phyloP scores from a whole-genome alignment of 2,888 invertebrate species.

The Andrena trimmerana region DNA sequence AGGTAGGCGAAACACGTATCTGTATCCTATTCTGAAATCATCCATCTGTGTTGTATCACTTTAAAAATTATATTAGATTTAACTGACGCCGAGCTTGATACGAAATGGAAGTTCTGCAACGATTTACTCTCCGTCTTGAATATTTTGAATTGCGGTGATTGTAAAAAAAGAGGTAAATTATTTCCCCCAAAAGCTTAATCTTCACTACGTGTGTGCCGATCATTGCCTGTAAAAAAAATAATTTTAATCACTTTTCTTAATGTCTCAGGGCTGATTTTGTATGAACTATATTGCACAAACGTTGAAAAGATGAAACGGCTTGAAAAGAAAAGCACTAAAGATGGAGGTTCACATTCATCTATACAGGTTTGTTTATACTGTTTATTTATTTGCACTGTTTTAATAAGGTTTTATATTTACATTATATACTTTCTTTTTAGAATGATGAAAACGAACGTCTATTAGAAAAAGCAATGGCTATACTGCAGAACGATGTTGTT shows the following conservation, averaged over 20 bases:
- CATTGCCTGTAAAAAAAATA: slow-evolving; percentile 2
- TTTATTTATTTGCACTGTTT: slow-evolving; percentile 21
- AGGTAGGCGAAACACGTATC: slow-evolving; percentile 85
- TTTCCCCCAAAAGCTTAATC: neutral
- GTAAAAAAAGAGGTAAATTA: slow-evolving; percentile 79
- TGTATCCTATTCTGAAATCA: slow-evolving; percentile 11
- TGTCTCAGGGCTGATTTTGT: slow-evolving; percentile 80
- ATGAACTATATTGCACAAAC: slow-evolving; percentile 79
- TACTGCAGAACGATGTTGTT: slow-evolving; percentile 87
- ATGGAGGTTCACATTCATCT: slow-evolving; percentile 39
- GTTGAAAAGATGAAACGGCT: slow-evolving; percentile 73
- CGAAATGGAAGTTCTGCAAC: slow-evolving; percentile 88
- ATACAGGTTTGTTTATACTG: slow-evolving; percentile 55
- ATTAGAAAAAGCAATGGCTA: slow-evolving; percentile 86
- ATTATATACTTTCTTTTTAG: slow-evolving; percentile 78
- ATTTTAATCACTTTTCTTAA: neutral
- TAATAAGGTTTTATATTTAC: slow-evolving; percentile 31
- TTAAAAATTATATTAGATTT: slow-evolving; percentile 85
- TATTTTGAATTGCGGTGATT: slow-evolving; percentile 87
- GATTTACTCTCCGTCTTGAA: slow-evolving; percentile 87
- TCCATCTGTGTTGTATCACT: neutral
- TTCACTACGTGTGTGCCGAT: neutral
- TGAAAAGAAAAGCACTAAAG: slow-evolving; percentile 32
- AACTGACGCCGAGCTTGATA: slow-evolving; percentile 86
- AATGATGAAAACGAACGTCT: slow-evolving; percentile 86